Evolutionary conservation across 2,888 invertebrate genomes (phyloP).

Genomic region (Phyllotreta cruciferae): DNA sequence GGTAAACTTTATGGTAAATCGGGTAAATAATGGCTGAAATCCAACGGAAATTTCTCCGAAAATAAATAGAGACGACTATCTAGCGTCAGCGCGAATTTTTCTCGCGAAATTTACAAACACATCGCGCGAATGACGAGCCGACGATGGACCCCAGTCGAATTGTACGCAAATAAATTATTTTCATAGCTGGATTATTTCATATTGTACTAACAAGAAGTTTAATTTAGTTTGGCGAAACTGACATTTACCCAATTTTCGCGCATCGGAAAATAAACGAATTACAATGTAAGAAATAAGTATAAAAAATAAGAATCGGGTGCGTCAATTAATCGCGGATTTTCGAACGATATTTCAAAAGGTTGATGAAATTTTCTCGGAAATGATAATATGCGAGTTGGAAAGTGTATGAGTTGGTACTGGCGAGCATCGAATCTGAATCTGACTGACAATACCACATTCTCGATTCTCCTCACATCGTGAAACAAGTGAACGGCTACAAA

Average conservation of each 20-base stretch:
- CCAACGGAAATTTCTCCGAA: slow-evolving; percentile 16
- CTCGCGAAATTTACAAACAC: slow-evolving; percentile 27
- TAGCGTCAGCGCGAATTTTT: slow-evolving; percentile 6
- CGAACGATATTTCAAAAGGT: too few relatives aligned
- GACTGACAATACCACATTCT: slow-evolving; percentile 56
- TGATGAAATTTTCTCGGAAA: background rate
- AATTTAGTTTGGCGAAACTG: background rate
- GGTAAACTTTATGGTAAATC: slow-evolving; percentile 11
- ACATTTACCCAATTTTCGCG: background rate
- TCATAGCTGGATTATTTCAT: slow-evolving; percentile 36
- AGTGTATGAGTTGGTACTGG: slow-evolving; percentile 15
- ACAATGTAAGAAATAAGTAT: too few relatives aligned
- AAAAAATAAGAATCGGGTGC: too few relatives aligned
- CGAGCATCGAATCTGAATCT: slow-evolving; percentile 39
- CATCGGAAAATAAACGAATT: background rate
- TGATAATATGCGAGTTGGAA: background rate
- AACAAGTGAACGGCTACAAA: slow-evolving; percentile 58
- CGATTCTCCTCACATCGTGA: slow-evolving; percentile 57
- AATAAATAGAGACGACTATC: slow-evolving; percentile 9
- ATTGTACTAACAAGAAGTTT: slow-evolving; percentile 7
- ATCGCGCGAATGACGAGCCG: slow-evolving; percentile 28
- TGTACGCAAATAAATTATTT: slow-evolving; percentile 36
- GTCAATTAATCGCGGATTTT: too few relatives aligned
- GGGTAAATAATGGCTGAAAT: slow-evolving; percentile 17
- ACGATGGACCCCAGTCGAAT: slow-evolving; percentile 32